Conservation (phyloP, 2,113 vertebrate genomes). For the Formicarius rufipectus region DNA sequence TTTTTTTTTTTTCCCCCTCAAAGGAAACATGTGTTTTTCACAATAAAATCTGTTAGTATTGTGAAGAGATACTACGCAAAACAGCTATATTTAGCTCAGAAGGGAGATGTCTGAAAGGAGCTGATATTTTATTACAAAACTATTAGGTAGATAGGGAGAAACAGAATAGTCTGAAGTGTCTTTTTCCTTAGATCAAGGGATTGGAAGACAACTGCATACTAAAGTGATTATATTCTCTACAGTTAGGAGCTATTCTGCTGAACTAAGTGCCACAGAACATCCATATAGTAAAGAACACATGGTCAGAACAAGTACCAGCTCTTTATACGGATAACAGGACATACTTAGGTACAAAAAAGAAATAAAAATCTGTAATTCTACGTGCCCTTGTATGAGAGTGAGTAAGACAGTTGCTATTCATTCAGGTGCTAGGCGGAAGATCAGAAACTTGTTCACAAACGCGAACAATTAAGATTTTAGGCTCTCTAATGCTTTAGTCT, state of each 20-base stretch:
- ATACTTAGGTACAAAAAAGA: neutral
- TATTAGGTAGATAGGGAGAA: neutral
- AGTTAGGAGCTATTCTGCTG: neutral
- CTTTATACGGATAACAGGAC: neutral
- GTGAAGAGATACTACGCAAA: neutral
- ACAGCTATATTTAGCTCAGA: neutral
- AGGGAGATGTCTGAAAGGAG: neutral
- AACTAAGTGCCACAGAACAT: neutral
- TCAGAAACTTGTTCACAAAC: neutral
- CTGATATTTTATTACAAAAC: neutral
- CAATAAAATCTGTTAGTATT: neutral
- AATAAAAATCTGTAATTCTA: neutral
- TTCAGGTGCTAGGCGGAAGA: neutral
- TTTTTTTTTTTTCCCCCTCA: accelerated
- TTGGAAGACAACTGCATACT: neutral
- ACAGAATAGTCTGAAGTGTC: neutral
- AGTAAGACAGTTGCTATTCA: neutral
- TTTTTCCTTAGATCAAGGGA: neutral
- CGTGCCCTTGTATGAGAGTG: neutral
- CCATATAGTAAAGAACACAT: neutral
- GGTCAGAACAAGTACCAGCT: neutral
- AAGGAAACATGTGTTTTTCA: neutral
- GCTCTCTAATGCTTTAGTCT: neutral
- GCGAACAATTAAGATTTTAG: neutral
- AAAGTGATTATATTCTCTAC: neutral